Conservation (phyloP, 2,888 invertebrate genomes). For the Camptogramma bilineatum region DNA sequence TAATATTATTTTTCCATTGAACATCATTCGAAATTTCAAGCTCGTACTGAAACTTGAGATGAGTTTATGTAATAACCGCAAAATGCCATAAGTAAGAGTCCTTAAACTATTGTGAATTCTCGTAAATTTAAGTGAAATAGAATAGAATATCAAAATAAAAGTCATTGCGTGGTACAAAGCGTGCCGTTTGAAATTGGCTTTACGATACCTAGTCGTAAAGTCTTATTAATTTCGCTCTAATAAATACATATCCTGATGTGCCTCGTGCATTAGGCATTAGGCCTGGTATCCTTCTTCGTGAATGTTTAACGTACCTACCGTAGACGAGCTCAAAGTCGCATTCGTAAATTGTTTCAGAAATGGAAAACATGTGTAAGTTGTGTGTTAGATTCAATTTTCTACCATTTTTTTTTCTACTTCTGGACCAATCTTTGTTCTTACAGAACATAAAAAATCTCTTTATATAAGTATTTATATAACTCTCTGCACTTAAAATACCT, state of each 20-base stretch:
- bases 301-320: background rate
- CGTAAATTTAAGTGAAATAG: background rate
- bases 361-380: too few species aligned
- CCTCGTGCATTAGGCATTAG: constrained; percentile 1
- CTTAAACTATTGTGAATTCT: background rate
- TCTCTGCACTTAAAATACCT: too few species aligned
- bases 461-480: too few species aligned
- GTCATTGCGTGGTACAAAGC: background rate
- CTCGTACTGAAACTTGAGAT: background rate
- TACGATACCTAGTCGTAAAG: background rate
- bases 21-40: background rate
- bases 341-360: background rate
- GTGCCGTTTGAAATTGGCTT: background rate
- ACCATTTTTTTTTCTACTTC: too few species aligned
- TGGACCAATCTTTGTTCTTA: too few species aligned
- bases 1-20: too few species aligned
- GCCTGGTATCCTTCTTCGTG: background rate
- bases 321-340: background rate
- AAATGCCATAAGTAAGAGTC: too few species aligned
- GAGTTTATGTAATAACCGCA: too few species aligned
- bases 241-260: constrained; percentile 6
- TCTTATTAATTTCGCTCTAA: constrained; percentile 6
- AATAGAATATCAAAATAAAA: too few species aligned
- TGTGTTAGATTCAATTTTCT: too few species aligned
- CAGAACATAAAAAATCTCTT: too few species aligned